Conservation (phyloP, 2,113 vertebrate species). For the Cepphus grylle region DNA sequence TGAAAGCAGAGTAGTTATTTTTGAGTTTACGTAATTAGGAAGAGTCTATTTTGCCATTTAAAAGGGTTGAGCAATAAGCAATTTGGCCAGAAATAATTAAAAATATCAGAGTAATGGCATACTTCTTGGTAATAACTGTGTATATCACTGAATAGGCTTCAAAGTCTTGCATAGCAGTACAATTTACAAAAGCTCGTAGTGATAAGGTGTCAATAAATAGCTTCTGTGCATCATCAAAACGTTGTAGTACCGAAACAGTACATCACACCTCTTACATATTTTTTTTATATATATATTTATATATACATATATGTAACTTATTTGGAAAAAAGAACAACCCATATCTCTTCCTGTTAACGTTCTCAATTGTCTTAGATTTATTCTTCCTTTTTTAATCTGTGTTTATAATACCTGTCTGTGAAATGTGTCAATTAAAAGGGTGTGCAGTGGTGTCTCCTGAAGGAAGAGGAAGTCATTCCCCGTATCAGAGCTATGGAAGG, state of each 20-base stretch:
- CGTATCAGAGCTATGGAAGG: slow-evolving; percentile 88
- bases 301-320: not conserved
- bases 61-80: not conserved
- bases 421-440: slow-evolving; percentile 80
- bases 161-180: not conserved
- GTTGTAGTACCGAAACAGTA: not conserved
- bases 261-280: not conserved
- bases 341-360: not conserved
- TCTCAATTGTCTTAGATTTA: not conserved
- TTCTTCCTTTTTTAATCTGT: not conserved
- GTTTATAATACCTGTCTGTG: slow-evolving; percentile 52
- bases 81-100: not conserved
- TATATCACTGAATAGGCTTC: not conserved
- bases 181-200: not conserved
- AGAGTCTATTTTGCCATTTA: not conserved
- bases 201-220: not conserved
- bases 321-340: not conserved
- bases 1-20: not conserved
- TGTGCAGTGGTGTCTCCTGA: slow-evolving; percentile 89
- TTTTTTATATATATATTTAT: not conserved
- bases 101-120: not conserved
- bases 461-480: slow-evolving; percentile 85
- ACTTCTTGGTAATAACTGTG: not conserved
- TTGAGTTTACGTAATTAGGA: not conserved
- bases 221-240: not conserved